A percentile compares a stretch with the other conserved stretches of the same genome.
Evolutionary conservation across 2,113 vertebrate species (phyloP).

Genomic region (Tachycineta bicolor): DNA sequence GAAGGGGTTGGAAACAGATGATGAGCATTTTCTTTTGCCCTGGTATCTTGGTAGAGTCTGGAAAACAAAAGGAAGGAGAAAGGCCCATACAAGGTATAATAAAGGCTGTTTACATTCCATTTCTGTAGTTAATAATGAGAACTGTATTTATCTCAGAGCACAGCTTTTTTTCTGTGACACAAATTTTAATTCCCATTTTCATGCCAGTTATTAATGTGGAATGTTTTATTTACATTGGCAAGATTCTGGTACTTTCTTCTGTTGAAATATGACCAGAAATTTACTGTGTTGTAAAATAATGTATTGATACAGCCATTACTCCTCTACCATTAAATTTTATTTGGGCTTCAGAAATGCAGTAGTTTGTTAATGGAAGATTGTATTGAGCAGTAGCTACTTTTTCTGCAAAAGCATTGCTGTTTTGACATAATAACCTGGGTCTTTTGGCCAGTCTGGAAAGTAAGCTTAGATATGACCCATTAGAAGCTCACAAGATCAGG

Average conservation of each 20-base stretch:
- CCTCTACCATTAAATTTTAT: not conserved
- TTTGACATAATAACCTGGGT: not conserved
- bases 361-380: accelerated
- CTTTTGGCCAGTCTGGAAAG: not conserved
- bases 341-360: not conserved
- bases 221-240: not conserved
- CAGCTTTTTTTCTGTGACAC: not conserved
- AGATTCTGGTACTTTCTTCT: not conserved
- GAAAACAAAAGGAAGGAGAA: not conserved
- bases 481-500: not conserved
- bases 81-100: not conserved
- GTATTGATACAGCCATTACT: not conserved
- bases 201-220: not conserved
- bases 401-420: not conserved
- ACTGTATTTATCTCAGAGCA: not conserved
- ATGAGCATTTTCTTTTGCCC: not conserved
- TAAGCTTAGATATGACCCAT: not conserved
- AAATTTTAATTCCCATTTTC: not conserved
- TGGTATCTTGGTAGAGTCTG: not conserved
- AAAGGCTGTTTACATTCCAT: not conserved
- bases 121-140: not conserved
- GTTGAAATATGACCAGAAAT: not conserved
- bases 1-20: not conserved
- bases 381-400: not conserved
- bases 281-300: not conserved